Conservation (phyloP, 2,888 invertebrate species). For the Phengaris alcon region DNA sequence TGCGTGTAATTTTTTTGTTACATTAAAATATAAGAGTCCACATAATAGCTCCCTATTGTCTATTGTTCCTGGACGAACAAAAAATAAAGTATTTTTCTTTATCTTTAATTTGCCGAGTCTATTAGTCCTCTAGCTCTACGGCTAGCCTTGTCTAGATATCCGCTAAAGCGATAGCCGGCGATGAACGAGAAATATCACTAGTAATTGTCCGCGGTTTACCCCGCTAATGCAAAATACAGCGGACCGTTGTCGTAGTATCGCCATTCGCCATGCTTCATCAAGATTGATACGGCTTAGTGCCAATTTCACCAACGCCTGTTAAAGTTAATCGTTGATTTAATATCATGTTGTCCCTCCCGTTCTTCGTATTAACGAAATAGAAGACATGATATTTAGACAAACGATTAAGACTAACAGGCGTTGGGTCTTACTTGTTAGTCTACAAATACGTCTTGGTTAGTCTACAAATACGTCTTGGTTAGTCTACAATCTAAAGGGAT, state of each 20-base stretch:
- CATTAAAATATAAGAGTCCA: background rate
- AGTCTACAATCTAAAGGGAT: no score
- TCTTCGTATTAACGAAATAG: background rate
- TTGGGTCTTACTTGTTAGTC: no score
- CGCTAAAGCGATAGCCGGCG: background rate
- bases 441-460: no score
- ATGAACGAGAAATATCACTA: slow-evolving; percentile 1
- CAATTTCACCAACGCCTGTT: no score
- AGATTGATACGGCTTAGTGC: background rate
- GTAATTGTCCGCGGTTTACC: slow-evolving; percentile 12
- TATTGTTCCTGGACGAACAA: background rate
- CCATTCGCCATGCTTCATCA: background rate
- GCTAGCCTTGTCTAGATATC: background rate
- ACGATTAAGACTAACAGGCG: no score
- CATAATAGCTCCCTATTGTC: background rate
- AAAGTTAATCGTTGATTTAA: no score
- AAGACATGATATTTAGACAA: background rate
- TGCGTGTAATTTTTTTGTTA: no score
- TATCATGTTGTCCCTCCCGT: no score
- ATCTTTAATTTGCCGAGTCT: background rate
- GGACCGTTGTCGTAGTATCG: slow-evolving; percentile 2
- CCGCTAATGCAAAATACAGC: background rate
- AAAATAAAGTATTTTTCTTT: background rate
- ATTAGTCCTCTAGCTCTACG: background rate
- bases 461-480: no score